Percentiles rank a stretch among this genome's conserved stretches.
phyloP scores from a whole-genome alignment of 1,140 invertebrate genomes.

The Phymastichus coffea region DNA sequence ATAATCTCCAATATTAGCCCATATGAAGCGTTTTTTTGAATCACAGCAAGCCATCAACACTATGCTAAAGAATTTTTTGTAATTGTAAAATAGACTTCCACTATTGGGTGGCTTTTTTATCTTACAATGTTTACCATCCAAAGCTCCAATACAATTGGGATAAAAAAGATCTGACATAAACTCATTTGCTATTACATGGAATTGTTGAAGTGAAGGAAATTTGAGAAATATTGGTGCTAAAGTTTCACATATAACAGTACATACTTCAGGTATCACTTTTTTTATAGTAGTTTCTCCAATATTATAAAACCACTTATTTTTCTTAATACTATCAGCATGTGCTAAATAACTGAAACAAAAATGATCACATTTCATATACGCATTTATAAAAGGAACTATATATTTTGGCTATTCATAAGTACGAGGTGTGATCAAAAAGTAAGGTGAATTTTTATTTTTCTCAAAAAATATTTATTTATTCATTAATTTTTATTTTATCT shows the following conservation, averaged over 20 bases:
- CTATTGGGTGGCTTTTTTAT: constrained; percentile 40
- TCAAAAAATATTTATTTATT: too few relatives aligned
- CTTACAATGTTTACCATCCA: constrained; percentile 47
- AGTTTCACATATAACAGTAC: not conserved
- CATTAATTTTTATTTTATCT: too few relatives aligned
- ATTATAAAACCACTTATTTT: not conserved
- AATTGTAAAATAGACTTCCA: constrained; percentile 52
- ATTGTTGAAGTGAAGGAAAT: not conserved
- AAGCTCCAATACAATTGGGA: constrained; percentile 43
- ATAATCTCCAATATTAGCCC: constrained; percentile 46
- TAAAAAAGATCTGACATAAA: constrained; percentile 43
- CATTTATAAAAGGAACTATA: too few relatives aligned
- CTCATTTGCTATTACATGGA: constrained; percentile 34
- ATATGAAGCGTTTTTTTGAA: constrained; percentile 45
- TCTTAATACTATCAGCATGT: not conserved
- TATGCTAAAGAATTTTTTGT: constrained; percentile 46
- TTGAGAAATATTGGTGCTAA: not conserved
- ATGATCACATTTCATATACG: not conserved
- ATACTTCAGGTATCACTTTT: not conserved
- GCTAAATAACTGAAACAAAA: not conserved
- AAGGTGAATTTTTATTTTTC: too few relatives aligned
- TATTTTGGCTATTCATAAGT: too few relatives aligned
- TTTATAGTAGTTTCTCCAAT: not conserved
- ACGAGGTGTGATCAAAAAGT: too few relatives aligned
- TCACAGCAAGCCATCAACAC: not conserved